Evolutionary conservation across 92 coral and sea anemone genomes (phyloP), one percentile per base, ranked within the genome.

Genomic region (Actinostola sp.): DNA sequence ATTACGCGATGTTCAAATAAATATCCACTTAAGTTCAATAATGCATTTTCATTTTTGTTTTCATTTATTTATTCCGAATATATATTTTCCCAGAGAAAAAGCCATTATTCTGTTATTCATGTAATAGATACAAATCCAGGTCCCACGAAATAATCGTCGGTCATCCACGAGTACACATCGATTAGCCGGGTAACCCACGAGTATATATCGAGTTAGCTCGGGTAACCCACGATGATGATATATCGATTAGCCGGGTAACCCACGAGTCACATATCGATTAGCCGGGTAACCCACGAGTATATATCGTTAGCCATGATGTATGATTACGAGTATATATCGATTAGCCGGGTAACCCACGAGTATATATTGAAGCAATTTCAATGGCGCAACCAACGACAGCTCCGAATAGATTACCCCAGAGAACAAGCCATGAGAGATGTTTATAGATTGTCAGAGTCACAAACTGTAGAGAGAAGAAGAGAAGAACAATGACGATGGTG

Each of bases 321-420:
- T 6, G 39, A 11, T 30, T 7, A 28, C 78, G 82, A 34, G 77
- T 53, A 36, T 63, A 82, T 43, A 89, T 67, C 23, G 34, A 32
- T 78, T 64, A 83, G 19, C 73, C 32, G 2, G 67, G 84, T 9
- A 79, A 30, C 41, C 81, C 82, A 35, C 78, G 82, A 34, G 81
- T 61, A 44, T 63, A 82, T 43, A 89, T 67, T 24, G 89, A 80
- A 2, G 82, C 77, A 41, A 83, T 59, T 62, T 90, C 96, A 24
- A 88, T 61, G 24, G 59, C 71, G 50, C 87, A 81, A 61, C 96
- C 96, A 27, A 81, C 81, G 19, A 90, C 24, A 3, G 89, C 92
- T 55, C 96, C 96, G 19, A 87, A 72, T 35, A 90, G 71, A 68
- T 79, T 70, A 32, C 96, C 96, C 96, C 96, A 90, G 61, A 87